Percentiles rank a stretch among this genome's conserved stretches.
Evolutionary conservation across 2,113 vertebrate genomes (phyloP).

Genomic region (Megaptera novaeangliae): DNA sequence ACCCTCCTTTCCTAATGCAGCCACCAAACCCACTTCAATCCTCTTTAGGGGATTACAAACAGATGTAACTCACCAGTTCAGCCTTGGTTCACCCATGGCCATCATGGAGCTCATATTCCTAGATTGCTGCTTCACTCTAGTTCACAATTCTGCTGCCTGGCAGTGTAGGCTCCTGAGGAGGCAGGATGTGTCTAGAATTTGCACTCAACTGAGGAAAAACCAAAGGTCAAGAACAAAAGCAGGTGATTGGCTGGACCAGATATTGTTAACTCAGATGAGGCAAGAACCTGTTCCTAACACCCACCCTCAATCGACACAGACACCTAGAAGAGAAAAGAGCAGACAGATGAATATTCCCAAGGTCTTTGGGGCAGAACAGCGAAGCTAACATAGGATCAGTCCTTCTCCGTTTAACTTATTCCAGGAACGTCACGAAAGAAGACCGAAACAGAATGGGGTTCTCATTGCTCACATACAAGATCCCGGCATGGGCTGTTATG

Average conservation of each 20-base stretch:
- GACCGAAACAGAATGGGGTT: not conserved
- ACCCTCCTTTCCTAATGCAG: not conserved
- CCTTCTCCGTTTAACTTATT: not conserved
- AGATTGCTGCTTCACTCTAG: constrained; percentile 3
- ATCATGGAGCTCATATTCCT: constrained; percentile 44
- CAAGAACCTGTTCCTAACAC: not conserved
- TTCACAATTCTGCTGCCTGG: not conserved
- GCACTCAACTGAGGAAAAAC: constrained; percentile 12
- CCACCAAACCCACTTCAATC: not conserved
- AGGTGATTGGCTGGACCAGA: not conserved
- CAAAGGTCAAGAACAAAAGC: constrained; percentile 7
- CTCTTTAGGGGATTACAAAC: not conserved
- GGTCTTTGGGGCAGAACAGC: not conserved
- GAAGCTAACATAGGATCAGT: not conserved
- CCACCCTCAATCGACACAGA: not conserved
- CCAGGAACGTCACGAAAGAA: not conserved
- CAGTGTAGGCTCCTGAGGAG: not conserved
- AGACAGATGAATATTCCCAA: not conserved
- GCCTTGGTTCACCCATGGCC: constrained; percentile 52
- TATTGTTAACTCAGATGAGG: not conserved
- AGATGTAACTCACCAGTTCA: constrained; percentile 65
- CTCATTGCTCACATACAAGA: not conserved
- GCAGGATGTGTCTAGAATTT: not conserved
- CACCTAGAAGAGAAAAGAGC: not conserved
- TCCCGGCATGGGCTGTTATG: too few relatives aligned